Evolutionary conservation across 2,888 invertebrate species (phyloP).

Genomic region (Coelogynopora nodosa): DNA sequence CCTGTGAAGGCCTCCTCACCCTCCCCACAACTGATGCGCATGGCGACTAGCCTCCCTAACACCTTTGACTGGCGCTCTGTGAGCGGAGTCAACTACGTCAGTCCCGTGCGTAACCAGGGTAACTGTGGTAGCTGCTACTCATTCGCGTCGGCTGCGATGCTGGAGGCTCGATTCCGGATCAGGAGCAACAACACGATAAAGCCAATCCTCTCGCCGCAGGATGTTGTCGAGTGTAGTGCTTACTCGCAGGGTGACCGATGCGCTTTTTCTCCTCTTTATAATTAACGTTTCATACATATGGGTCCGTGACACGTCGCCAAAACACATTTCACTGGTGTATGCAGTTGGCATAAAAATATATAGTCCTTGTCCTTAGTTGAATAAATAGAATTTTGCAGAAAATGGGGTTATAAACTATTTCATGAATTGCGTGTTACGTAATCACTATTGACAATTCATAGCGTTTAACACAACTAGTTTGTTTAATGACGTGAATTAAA

Average conservation of each 20-base stretch:
- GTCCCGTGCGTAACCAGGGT: constrained; percentile 60
- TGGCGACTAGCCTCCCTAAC: constrained; percentile 57
- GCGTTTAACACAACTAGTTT: too few relatives aligned
- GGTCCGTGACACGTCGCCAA: too few relatives aligned
- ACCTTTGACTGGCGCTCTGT: constrained; percentile 53
- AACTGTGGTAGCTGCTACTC: constrained; percentile 64
- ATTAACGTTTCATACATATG: too few relatives aligned
- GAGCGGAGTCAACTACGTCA: constrained; percentile 55
- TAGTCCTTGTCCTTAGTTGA: too few relatives aligned
- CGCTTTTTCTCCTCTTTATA: too few relatives aligned
- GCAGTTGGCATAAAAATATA: too few relatives aligned
- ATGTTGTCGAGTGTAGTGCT: constrained; percentile 63
- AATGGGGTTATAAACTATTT: too few relatives aligned
- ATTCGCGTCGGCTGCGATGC: constrained; percentile 63
- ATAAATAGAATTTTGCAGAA: too few relatives aligned
- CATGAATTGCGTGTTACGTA: too few relatives aligned
- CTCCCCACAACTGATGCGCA: constrained; percentile 54
- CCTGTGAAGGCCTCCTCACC: constrained; percentile 53
- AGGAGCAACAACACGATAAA: constrained; percentile 61
- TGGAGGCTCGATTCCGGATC: constrained; percentile 63
- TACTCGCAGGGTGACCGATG: constrained; percentile 65
- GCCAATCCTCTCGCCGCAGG: constrained; percentile 62
- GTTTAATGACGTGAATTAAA: too few relatives aligned
- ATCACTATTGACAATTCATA: too few relatives aligned
- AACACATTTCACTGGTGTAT: too few relatives aligned